phyloP scores from a whole-genome alignment of 35 echinoderm and acorn worm genomes.

The Heliocidaris erythrogramma region DNA sequence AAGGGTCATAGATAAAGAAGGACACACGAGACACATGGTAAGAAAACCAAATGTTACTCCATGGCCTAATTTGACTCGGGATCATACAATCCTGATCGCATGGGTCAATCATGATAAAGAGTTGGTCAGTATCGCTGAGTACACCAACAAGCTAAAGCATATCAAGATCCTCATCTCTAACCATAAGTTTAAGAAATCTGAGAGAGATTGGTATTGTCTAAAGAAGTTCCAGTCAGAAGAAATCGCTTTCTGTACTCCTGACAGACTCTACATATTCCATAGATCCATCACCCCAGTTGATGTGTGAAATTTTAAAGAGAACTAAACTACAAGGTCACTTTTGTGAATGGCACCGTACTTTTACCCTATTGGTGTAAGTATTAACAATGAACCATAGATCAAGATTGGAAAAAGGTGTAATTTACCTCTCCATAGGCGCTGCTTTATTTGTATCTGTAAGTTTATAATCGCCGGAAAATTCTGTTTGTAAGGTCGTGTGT shows the following conservation, averaged over 20 bases:
- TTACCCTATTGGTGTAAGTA: no score
- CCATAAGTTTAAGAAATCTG: not conserved
- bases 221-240: not conserved
- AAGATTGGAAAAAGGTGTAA: no score
- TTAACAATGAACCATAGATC: no score
- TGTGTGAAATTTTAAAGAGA: not conserved
- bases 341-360: no score
- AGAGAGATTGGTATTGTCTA: not conserved
- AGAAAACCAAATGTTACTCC: not conserved
- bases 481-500: no score
- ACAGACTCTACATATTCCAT: conserved; percentile 7
- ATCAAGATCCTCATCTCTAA: not conserved
- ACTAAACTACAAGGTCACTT: no score
- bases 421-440: no score
- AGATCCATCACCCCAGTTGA: not conserved
- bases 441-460: no score
- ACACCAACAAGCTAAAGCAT: not conserved
- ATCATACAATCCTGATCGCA: not conserved
- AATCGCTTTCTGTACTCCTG: not conserved
- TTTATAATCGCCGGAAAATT: no score
- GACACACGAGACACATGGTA: not conserved
- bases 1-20: not conserved
- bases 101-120: not conserved
- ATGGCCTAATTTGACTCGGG: not conserved
- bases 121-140: not conserved